Conservation (phyloP, 2,113 vertebrate species). For the Bostrychus sinensis region DNA sequence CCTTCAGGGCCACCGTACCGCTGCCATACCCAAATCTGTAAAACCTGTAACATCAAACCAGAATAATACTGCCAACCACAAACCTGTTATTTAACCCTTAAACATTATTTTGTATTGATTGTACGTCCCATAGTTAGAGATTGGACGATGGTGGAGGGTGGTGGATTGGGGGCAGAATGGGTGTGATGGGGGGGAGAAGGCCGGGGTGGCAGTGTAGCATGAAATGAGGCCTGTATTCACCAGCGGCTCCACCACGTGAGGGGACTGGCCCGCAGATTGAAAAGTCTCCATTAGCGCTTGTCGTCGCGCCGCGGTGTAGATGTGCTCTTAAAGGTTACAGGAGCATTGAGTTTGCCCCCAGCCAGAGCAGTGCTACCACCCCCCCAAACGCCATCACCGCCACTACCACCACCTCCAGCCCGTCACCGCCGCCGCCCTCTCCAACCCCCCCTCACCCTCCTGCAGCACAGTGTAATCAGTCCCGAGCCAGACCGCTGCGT, state of each 20-base stretch:
- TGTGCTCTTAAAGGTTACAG: slow-evolving; percentile 55
- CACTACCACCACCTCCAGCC: neutral
- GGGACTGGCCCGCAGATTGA: slow-evolving; percentile 19
- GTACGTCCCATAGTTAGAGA: neutral
- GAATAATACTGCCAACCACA: neutral
- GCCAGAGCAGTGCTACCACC: too few relatives aligned
- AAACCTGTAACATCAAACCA: neutral
- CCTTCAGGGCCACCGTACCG: too few relatives aligned
- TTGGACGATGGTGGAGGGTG: neutral
- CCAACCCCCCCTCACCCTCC: slow-evolving; percentile 36
- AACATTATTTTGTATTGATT: slow-evolving; percentile 2
- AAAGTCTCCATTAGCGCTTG: slow-evolving; percentile 31
- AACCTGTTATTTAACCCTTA: neutral
- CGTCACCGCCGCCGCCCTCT: neutral
- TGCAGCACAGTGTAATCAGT: slow-evolving; percentile 52
- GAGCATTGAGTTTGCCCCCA: slow-evolving; percentile 25
- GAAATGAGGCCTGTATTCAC: neutral
- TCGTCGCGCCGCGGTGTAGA: slow-evolving; percentile 17
- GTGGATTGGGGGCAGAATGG: neutral
- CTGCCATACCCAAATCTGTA: neutral
- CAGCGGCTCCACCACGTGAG: slow-evolving; percentile 8
- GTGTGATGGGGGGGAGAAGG: neutral
- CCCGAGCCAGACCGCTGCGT: slow-evolving; percentile 51
- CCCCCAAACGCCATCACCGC: too few relatives aligned
- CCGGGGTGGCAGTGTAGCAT: neutral